These are phyloP conservation scores for Alcedo atthis DNA, from an alignment of 2,797 vertebrate genomes.

Conservation along the genomic window DNA sequence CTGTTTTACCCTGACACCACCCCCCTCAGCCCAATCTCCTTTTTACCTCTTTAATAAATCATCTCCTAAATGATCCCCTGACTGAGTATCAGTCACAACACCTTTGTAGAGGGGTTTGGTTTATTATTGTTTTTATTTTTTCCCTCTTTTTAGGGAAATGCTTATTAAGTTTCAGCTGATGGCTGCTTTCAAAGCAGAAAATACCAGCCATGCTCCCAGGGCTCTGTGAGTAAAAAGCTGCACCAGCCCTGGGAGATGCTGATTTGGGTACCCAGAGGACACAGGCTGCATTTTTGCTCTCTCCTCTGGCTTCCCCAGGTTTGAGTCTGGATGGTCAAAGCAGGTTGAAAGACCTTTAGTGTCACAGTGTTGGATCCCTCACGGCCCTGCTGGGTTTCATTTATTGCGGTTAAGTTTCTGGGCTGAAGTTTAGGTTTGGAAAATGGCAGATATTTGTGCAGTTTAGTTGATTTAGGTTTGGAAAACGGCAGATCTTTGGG, in stretches of 20 bases:
- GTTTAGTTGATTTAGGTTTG: not conserved
- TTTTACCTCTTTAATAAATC: conserved; percentile 26
- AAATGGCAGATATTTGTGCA: not conserved
- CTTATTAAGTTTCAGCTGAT: conserved; percentile 15
- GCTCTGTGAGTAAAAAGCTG: not conserved
- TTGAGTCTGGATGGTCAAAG: not conserved
- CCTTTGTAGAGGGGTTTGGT: not conserved
- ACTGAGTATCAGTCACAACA: not conserved
- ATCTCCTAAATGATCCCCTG: not conserved
- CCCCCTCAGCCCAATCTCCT: not conserved
- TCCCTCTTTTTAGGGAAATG: not conserved
- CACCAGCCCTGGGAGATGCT: not conserved
- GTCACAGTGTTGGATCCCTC: not conserved
- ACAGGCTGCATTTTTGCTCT: not conserved
- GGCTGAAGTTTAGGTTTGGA: not conserved
- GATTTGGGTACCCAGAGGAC: not conserved
- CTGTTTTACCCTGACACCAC: not conserved
- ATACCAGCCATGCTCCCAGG: not conserved
- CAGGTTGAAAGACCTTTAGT: not conserved
- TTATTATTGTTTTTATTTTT: not conserved
- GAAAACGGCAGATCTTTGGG: not conserved
- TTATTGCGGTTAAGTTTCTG: not conserved
- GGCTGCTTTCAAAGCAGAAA: not conserved
- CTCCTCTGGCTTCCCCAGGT: not conserved
- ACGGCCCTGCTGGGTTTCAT: not conserved